These are phyloP conservation scores for Sitophilus oryzae DNA, from an alignment of 1,140 invertebrate genomes.

Conservation along the genomic window DNA sequence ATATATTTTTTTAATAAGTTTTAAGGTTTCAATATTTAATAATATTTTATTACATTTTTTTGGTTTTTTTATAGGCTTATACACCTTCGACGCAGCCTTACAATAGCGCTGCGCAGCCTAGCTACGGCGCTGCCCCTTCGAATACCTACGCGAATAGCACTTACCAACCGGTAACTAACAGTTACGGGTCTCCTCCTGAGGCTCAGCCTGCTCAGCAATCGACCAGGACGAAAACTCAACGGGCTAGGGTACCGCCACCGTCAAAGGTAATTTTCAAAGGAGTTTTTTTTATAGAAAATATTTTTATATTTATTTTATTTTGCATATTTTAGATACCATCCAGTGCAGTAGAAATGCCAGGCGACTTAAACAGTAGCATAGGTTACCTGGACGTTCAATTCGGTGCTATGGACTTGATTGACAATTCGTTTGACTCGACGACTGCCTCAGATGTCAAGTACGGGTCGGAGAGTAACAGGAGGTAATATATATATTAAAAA, in stretches of 20 bases:
- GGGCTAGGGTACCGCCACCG: slow-evolving; percentile 80
- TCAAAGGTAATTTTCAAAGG: slow-evolving; percentile 63
- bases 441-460: slow-evolving; percentile 47
- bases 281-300: not conserved
- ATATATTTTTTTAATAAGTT: not conserved
- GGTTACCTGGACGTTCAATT: slow-evolving; percentile 89
- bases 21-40: slow-evolving; percentile 4
- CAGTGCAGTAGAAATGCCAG: slow-evolving; percentile 92
- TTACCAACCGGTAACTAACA: slow-evolving; percentile 24
- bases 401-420: slow-evolving; percentile 82
- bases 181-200: slow-evolving; percentile 33
- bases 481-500: no score
- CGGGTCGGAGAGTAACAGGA: slow-evolving; percentile 10
- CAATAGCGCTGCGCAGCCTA: slow-evolving; percentile 11
- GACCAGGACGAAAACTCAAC: slow-evolving; percentile 62
- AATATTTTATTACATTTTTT: no score
- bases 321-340: slow-evolving; percentile 80
- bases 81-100: slow-evolving; percentile 13
- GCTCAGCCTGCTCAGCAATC: slow-evolving; percentile 43
- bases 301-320: not conserved
- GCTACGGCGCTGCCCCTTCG: slow-evolving; percentile 10
- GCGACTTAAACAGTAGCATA: slow-evolving; percentile 67
- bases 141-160: slow-evolving; percentile 27
- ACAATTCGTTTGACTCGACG: slow-evolving; percentile 50
- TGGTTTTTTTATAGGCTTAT: slow-evolving; percentile 10